Evolutionary conservation across 2,888 invertebrate genomes (phyloP), one percentile per base, ranked within the genome.

Genomic region (Aphelenchoides bicaudatus): DNA sequence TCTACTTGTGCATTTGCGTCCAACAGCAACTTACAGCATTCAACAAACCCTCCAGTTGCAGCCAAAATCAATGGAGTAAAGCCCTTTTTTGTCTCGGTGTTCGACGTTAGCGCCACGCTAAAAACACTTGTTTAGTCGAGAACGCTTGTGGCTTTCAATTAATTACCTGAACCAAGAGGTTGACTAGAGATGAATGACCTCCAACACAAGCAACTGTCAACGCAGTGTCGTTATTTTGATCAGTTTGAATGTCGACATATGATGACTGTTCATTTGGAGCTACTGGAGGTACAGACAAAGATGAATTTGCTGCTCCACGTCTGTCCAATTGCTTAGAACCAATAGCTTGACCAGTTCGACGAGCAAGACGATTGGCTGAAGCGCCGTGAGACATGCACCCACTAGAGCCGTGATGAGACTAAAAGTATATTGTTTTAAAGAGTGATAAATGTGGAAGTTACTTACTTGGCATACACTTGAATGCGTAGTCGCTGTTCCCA

Each of bases 191-290:
- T 79, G 91, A 90, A 80, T 94, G 92, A 0, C 96, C 94, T 21
- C 82, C 82, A 0, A 72, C 69, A 58, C 73, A 94, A 48, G 96
- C 96, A 62, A 98, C 85, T 31, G 96, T 96, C 58, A 98, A 84
- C 55, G 96, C 94, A 3, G 98, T 98, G 82, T 98, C 98, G 82
- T 93, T 92, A 84, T 96, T 96, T 75, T 90, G 91, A 82, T 98
- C 96, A 0, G 96, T 98, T 83, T 92, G 91, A 5, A 91, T 91
- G 83, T 98, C 93, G 66, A 98, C 88, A 81, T 92, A 27, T 25
- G 43, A 43, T 6, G 43, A 43, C 8, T 21, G 21, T 6, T 43
- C 43, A 25, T 10, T 25, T 28, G 27, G 30, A 4, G 16, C 16
- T 5, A 21, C 39, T 51, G 28, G 47, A 10, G 0, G 48, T 6